A percentile compares a stretch with the other conserved stretches of the same genome.
These are phyloP conservation scores for Creontiades dilutus DNA, from an alignment of 2,888 invertebrate genomes.

Conservation along the genomic window DNA sequence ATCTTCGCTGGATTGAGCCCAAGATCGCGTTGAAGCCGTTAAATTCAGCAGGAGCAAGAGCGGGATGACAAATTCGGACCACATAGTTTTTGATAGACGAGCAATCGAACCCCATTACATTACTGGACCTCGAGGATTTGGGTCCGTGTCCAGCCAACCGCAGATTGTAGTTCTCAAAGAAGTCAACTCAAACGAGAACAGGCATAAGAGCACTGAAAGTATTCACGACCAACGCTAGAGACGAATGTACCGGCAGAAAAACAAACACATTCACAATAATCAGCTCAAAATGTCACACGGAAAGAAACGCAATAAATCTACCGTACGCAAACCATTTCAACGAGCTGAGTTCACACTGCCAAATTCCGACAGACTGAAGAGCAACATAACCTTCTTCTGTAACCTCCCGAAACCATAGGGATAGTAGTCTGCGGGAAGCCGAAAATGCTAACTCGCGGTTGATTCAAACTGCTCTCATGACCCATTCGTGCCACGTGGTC, in stretches of 20 bases:
- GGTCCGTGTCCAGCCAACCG: too few species aligned
- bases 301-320: background rate
- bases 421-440: background rate
- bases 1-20: constrained; percentile 37
- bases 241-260: background rate
- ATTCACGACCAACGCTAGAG: too few species aligned
- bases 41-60: background rate
- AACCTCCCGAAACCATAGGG: background rate
- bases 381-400: constrained; percentile 2
- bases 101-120: constrained; percentile 4
- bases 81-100: background rate
- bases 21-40: background rate
- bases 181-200: too few species aligned
- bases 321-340: background rate
- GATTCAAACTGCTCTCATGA: background rate
- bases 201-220: too few species aligned
- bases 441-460: background rate
- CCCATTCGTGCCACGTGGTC: too few species aligned
- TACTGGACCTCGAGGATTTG: background rate
- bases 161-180: too few species aligned
- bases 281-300: too few species aligned
- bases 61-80: background rate
- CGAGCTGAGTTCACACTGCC: background rate
- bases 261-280: background rate
- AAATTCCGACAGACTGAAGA: background rate